Percentiles rank a stretch among this genome's conserved stretches.
These are phyloP conservation scores for Hirudinaria manillensis DNA, from an alignment of 2,888 invertebrate genomes.

Conservation along the genomic window DNA sequence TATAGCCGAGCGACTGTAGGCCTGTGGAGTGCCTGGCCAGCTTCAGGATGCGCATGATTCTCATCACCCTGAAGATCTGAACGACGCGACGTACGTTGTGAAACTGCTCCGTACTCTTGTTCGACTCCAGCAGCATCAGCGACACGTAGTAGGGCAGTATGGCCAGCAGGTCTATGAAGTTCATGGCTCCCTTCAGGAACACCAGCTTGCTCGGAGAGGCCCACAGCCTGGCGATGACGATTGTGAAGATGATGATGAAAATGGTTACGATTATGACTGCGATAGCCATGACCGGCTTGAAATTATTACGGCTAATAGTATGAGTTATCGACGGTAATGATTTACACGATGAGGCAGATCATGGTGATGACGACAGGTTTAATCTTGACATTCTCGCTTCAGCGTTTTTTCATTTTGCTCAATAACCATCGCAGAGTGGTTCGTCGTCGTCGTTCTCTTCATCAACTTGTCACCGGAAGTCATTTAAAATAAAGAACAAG, in stretches of 20 bases:
- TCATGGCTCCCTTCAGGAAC: conserved; percentile 97
- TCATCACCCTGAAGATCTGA: conserved; percentile 86
- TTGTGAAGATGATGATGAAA: conserved; percentile 9
- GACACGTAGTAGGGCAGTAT: conserved; percentile 98
- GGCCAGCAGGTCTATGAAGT: conserved; percentile 94
- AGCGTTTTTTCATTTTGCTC: no score
- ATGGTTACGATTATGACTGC: background rate
- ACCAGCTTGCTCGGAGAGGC: conserved; percentile 99
- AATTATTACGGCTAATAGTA: background rate
- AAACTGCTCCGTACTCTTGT: conserved; percentile 63
- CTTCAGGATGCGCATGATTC: conserved; percentile 55
- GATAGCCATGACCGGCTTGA: background rate
- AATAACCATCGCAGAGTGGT: no score
- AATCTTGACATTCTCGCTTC: no score
- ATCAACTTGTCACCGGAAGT: no score
- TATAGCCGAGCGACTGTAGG: conserved; percentile 94
- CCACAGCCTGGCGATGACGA: conserved; percentile 69
- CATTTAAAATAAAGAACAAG: no score
- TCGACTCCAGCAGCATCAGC: conserved; percentile 91
- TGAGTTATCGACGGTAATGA: background rate
- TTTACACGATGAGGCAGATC: background rate
- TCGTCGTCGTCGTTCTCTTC: no score
- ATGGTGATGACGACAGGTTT: no score
- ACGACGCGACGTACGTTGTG: conserved; percentile 94
- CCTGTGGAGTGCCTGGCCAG: conserved; percentile 92